Evolutionary conservation across 2,797 vertebrate genomes (phyloP), one percentile per base, ranked within the genome.

Genomic region (Acanthis flammea): DNA sequence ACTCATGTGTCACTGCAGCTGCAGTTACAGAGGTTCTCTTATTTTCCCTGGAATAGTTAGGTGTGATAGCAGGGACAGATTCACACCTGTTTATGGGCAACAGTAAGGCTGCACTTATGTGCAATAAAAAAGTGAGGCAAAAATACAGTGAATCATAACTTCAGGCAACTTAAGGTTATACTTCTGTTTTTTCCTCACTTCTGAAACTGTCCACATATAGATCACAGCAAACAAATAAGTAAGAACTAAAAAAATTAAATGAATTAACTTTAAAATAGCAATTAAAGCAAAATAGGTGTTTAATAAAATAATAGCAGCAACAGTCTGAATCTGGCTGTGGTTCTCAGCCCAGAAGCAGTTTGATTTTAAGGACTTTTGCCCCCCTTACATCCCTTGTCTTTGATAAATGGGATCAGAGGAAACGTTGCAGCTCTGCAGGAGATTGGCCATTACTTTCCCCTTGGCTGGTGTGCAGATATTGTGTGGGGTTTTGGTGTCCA

Each of bases 131-230:
- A 23, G 9, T 47, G 37, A 71, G 42, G 88, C 62, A 88, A 93
- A 96, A 90, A 84, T 73, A 61, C 6, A 66, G 66, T 55, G 50
- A 92, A 63, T 70, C 57, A 76, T 92, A 95, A 90, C 84, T 95
- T 92, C 85, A 88, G 73, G 48, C 33, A 23, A 82, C 72, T 68
- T 50, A 63, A 80, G 74, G 74, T 96, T 88, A 42, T 94, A 81
- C 39, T 95, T 81, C 50, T 61, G 55, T 28, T 94, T 66, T 61
- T 71, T 6, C 11, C 27, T 39, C 41, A 31, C 28, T 93, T 82
- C 70, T 89, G 68, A 77, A 87, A 75, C 53, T 80, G 25, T 71
- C 86, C 68, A 95, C 79, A 84, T 80, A 91, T 68, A 81, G 30
- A 53, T 65, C 41, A 37, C 18, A 74, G 21, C 11, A 48, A 87